Evolutionary conservation across 2,113 vertebrate genomes (phyloP).

Genomic region (Columbina picui): DNA sequence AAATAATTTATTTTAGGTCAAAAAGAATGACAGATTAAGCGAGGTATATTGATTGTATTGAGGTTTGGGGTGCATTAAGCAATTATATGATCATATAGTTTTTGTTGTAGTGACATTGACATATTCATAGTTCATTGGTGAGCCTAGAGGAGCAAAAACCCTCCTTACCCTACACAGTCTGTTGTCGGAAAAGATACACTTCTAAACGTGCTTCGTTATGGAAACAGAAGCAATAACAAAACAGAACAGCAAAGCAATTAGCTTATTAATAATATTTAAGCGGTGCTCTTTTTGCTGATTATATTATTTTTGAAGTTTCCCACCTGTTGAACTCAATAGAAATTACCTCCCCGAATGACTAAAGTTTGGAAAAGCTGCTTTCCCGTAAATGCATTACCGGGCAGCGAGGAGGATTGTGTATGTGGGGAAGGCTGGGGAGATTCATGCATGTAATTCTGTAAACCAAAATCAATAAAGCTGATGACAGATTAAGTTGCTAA

Average conservation of each 20-base stretch:
- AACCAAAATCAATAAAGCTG: conserved; percentile 79
- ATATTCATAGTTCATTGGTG: neutral
- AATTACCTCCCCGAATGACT: conserved; percentile 3
- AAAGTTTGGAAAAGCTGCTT: conserved; percentile 48
- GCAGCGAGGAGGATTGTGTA: neutral
- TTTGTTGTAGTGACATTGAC: conserved; percentile 19
- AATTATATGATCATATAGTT: neutral
- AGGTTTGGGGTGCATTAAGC: neutral
- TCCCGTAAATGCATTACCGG: conserved; percentile 43
- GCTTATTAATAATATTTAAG: conserved; percentile 19
- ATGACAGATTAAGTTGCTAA: conserved; percentile 72
- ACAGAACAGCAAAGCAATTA: conserved; percentile 22
- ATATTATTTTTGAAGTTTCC: conserved; percentile 43
- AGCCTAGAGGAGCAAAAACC: conserved; percentile 24
- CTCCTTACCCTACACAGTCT: neutral
- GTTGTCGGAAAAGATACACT: neutral
- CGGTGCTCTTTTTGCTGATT: conserved; percentile 15
- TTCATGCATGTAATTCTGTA: conserved; percentile 62
- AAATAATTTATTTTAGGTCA: neutral
- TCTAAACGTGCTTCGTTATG: neutral
- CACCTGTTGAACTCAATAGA: conserved; percentile 55
- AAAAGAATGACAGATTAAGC: neutral
- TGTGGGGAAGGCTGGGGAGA: conserved; percentile 34
- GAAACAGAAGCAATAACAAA: conserved; percentile 12
- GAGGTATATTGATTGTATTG: neutral